A percentile compares a stretch with the other conserved stretches of the same genome.
Evolutionary conservation across 2,888 invertebrate genomes (phyloP).

Genomic region (Pandemis corylana): DNA sequence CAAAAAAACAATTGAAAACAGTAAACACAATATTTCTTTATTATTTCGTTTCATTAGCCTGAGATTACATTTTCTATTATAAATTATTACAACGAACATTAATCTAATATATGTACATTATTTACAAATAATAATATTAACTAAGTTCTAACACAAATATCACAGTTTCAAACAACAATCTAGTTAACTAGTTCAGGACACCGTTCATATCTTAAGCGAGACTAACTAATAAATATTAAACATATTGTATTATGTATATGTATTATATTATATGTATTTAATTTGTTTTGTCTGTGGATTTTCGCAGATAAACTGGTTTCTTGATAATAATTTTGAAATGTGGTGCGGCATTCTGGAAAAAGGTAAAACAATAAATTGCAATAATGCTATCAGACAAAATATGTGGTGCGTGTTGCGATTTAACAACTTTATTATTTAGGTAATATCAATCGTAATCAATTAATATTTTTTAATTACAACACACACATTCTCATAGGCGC

Average conservation of each 20-base stretch:
- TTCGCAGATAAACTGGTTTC: not conserved
- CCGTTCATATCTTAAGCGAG: conserved; percentile 17
- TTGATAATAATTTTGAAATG: not conserved
- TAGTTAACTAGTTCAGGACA: conserved; percentile 42
- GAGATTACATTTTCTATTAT: conserved; percentile 62
- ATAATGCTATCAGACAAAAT: not conserved
- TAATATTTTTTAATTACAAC: too few species aligned
- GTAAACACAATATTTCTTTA: conserved; percentile 63
- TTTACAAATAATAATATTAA: conserved; percentile 56
- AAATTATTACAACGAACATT: conserved; percentile 69
- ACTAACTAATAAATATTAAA: not conserved
- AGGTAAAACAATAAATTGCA: not conserved
- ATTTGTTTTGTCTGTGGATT: not conserved
- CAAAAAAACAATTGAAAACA: conserved; percentile 51
- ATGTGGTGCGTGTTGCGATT: not conserved
- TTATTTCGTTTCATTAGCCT: conserved; percentile 37
- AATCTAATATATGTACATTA: conserved; percentile 64
- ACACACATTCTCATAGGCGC: too few species aligned
- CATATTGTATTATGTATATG: too few species aligned
- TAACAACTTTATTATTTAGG: too few species aligned
- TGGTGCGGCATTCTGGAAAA: not conserved
- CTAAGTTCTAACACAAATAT: conserved; percentile 64
- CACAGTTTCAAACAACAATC: conserved; percentile 64
- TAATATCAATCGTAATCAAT: too few species aligned
- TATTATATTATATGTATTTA: not conserved